Conservation (phyloP, 2,113 vertebrate genomes). For the Actinemys pallida region DNA sequence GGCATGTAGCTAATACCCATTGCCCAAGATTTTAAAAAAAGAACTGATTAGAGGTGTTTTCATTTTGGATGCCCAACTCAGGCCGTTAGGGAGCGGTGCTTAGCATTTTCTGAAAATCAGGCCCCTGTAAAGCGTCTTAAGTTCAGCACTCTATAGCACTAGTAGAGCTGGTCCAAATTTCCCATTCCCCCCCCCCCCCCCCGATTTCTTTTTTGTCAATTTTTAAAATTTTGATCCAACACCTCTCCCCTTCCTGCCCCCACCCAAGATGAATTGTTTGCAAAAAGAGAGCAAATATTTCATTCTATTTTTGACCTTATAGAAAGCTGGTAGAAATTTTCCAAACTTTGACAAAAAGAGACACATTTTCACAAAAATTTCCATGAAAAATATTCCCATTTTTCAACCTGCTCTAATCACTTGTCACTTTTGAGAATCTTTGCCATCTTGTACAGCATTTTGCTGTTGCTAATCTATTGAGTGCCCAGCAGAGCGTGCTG, state of each 20-base stretch:
- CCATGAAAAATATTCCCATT: rapidly evolving
- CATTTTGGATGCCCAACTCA: not conserved
- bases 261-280: not conserved
- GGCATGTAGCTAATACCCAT: not conserved
- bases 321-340: not conserved
- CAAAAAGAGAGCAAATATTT: not conserved
- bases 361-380: not conserved
- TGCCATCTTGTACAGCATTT: not conserved
- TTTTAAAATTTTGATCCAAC: rapidly evolving
- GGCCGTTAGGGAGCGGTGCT: not conserved
- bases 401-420: not conserved
- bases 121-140: not conserved
- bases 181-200: not conserved
- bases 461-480: not conserved
- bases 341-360: not conserved
- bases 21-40: not conserved
- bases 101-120: not conserved
- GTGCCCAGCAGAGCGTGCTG: slow-evolving; percentile 64
- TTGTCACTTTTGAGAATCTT: rapidly evolving
- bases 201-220: not conserved
- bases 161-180: not conserved
- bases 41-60: not conserved
- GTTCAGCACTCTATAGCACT: not conserved
- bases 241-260: rapidly evolving
- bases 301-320: not conserved